Conservation (phyloP, 2,888 invertebrate genomes). For the Eristalis pertinax region DNA sequence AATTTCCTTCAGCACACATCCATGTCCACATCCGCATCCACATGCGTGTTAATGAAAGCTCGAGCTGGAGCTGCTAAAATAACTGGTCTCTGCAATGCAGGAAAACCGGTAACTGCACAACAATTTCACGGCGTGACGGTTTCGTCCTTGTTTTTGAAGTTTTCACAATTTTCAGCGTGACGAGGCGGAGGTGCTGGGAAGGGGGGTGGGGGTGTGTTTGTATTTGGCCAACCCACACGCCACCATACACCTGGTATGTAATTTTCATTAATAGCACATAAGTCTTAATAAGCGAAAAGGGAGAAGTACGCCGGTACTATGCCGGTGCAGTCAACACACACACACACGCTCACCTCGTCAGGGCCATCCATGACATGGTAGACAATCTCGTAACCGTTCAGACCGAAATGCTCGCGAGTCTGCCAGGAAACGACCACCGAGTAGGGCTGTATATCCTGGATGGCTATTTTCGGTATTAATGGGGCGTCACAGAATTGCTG, state of each 20-base stretch:
- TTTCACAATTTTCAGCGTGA: constrained; percentile 14
- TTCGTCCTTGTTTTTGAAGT: constrained; percentile 67
- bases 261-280: constrained; percentile 43
- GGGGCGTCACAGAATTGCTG: constrained; percentile 93
- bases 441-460: constrained; percentile 93
- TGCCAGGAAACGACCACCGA: constrained; percentile 95
- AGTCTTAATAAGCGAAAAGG: constrained; percentile 35
- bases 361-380: constrained; percentile 87
- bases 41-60: constrained; percentile 32
- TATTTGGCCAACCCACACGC: not conserved
- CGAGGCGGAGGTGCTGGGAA: too few species aligned
- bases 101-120: constrained; percentile 40
- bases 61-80: constrained; percentile 16
- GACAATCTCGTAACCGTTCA: constrained; percentile 92
- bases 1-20: constrained; percentile 53
- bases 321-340: not conserved
- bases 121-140: constrained; percentile 67
- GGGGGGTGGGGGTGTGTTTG: not conserved
- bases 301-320: not conserved
- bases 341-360: constrained; percentile 82
- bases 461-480: constrained; percentile 90
- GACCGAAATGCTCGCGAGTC: constrained; percentile 91
- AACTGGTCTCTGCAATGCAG: constrained; percentile 62
- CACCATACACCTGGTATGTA: constrained; percentile 28
- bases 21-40: constrained; percentile 2